Evolutionary conservation across 2,797 vertebrate genomes (phyloP).

Genomic region (Lates japonicus): DNA sequence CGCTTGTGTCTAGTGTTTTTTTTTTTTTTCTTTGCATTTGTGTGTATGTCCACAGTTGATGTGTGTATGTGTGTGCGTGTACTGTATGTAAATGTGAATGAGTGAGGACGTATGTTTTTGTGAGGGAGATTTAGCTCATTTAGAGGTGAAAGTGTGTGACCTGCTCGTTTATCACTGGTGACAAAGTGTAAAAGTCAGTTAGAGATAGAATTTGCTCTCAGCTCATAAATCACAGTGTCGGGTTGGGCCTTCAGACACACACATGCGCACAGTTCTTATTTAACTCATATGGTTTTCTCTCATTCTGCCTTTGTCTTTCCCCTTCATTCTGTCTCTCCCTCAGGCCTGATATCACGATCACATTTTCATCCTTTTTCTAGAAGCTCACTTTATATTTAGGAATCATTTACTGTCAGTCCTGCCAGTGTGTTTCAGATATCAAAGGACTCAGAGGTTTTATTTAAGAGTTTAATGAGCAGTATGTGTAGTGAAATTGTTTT

Average conservation of each 20-base stretch:
- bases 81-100: slow-evolving; percentile 11
- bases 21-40: neutral
- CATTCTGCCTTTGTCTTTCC: neutral
- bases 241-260: slow-evolving; percentile 45
- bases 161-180: slow-evolving; percentile 76
- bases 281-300: slow-evolving; percentile 6
- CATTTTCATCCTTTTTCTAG: neutral
- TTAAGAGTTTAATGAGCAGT: neutral
- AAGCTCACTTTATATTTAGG: neutral
- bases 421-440: neutral
- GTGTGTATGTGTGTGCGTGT: neutral
- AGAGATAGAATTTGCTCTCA: slow-evolving; percentile 74
- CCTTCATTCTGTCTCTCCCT: neutral
- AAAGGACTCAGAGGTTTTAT: neutral
- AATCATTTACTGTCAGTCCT: neutral
- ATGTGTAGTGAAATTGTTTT: neutral
- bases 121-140: slow-evolving; percentile 48
- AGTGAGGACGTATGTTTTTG: slow-evolving; percentile 16
- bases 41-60: slow-evolving; percentile 3
- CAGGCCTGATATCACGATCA: neutral
- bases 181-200: slow-evolving; percentile 79
- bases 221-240: slow-evolving; percentile 73
- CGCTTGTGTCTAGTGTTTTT: neutral
- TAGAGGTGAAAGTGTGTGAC: slow-evolving; percentile 75
- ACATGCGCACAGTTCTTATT: slow-evolving; percentile 17